These are phyloP conservation scores for Acrobasis suavella DNA, from an alignment of 2,888 invertebrate genomes.

Conservation along the genomic window DNA sequence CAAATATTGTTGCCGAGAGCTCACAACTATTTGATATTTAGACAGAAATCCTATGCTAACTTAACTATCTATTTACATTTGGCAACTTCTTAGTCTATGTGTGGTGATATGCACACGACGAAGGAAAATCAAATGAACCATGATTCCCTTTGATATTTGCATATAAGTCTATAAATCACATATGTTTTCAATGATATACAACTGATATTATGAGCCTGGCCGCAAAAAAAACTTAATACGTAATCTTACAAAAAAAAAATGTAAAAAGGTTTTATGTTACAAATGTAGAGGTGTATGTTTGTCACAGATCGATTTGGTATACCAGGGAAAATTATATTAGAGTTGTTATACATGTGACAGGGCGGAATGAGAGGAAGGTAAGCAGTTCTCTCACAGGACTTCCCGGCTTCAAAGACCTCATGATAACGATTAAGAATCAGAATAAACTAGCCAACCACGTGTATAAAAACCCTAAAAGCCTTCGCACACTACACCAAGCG, in stretches of 20 bases:
- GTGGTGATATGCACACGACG: conserved; percentile 75
- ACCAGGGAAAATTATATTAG: too few species aligned
- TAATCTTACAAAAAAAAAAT: not conserved
- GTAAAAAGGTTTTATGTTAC: too few species aligned
- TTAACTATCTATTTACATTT: conserved; percentile 69
- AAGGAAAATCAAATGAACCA: conserved; percentile 59
- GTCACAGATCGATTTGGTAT: too few species aligned
- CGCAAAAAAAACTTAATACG: conserved; percentile 29
- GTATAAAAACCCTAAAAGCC: too few species aligned
- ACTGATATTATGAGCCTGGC: conserved; percentile 29
- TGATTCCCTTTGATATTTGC: conserved; percentile 65
- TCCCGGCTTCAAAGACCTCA: too few species aligned
- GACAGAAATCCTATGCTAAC: conserved; percentile 37
- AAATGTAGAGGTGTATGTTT: too few species aligned
- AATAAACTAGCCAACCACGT: too few species aligned
- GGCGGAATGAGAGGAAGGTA: too few species aligned
- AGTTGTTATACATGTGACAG: too few species aligned
- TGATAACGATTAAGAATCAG: too few species aligned
- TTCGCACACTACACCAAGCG: too few species aligned
- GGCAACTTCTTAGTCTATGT: conserved; percentile 78
- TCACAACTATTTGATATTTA: conserved; percentile 12
- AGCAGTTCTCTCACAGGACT: too few species aligned
- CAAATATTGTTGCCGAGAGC: not conserved
- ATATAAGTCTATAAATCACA: conserved; percentile 66
- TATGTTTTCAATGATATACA: conserved; percentile 63